These are phyloP conservation scores for Acropternis orthonyx DNA, from an alignment of 2,797 vertebrate genomes.

Conservation along the genomic window DNA sequence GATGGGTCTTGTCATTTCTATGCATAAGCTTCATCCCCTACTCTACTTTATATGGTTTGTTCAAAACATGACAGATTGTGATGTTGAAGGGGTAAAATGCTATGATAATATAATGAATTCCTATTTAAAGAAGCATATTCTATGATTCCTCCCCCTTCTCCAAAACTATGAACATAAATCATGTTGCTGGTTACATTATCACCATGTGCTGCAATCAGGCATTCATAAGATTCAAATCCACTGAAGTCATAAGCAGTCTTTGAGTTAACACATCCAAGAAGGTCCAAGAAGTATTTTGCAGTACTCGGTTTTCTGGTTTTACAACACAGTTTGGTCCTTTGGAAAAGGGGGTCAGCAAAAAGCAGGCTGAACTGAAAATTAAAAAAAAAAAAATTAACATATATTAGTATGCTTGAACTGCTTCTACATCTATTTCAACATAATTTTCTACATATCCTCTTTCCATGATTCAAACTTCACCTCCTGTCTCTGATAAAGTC, in stretches of 20 bases:
- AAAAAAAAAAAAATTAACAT: slow-evolving; percentile 5
- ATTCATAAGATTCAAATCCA: slow-evolving; percentile 41
- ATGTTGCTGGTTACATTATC: slow-evolving; percentile 13
- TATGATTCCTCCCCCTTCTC: neutral
- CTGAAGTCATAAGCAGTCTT: slow-evolving; percentile 41
- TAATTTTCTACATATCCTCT: neutral
- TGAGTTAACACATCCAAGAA: neutral
- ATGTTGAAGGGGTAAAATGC: neutral
- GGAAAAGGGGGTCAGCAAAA: neutral
- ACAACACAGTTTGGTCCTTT: slow-evolving; percentile 23
- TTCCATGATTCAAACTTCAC: neutral
- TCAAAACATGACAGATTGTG: neutral
- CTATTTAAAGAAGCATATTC: neutral
- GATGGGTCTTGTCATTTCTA: neutral
- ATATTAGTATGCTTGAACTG: neutral
- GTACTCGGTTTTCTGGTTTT: slow-evolving; percentile 59
- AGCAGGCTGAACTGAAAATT: neutral
- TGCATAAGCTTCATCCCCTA: neutral
- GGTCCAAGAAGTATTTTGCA: slow-evolving; percentile 12
- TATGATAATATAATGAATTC: neutral
- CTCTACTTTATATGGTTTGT: neutral
- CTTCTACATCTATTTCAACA: neutral
- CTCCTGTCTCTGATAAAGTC: neutral
- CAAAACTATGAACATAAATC: slow-evolving; percentile 33
- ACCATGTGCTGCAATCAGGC: neutral